A percentile compares a stretch with the other conserved stretches of the same genome.
These are phyloP conservation scores for Adoxophyes honmai DNA, from an alignment of 1,140 invertebrate species.

Conservation along the genomic window DNA sequence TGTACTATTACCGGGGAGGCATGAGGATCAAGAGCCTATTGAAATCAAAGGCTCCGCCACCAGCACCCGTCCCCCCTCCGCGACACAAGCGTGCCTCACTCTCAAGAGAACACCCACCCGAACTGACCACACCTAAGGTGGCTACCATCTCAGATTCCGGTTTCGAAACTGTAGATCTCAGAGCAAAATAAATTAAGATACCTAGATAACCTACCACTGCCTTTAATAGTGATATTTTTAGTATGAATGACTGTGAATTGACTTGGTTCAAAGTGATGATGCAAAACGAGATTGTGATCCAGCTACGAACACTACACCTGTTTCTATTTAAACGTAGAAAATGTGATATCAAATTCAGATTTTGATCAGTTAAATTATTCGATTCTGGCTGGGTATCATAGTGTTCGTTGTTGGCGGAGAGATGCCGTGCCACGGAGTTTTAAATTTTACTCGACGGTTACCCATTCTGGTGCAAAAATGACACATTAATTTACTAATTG, in stretches of 20 bases:
- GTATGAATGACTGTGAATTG: conserved; percentile 4
- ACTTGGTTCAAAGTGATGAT: conserved; percentile 21
- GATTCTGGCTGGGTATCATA: too few relatives aligned
- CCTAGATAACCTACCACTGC: conserved; percentile 38
- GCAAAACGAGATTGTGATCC: neutral
- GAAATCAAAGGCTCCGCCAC: conserved; percentile 46
- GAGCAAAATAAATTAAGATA: conserved; percentile 43
- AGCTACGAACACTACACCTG: neutral
- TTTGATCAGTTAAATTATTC: too few relatives aligned
- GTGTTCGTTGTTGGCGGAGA: too few relatives aligned
- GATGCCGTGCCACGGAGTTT: too few relatives aligned
- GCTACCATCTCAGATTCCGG: conserved; percentile 51
- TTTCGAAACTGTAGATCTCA: conserved; percentile 66
- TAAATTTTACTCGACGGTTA: too few relatives aligned
- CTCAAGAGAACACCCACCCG: conserved; percentile 52
- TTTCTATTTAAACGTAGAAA: conserved; percentile 6
- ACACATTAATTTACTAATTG: too few relatives aligned
- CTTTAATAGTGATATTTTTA: conserved; percentile 34
- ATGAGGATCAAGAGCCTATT: conserved; percentile 69
- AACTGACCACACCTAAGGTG: conserved; percentile 53
- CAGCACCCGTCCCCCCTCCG: conserved; percentile 57
- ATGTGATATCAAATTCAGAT: neutral
- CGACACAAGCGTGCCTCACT: conserved; percentile 57
- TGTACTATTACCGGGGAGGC: conserved; percentile 73
- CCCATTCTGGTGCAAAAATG: too few relatives aligned